Evolutionary conservation across 1,140 invertebrate genomes (phyloP), one percentile per base, ranked within the genome.

Genomic region (Gryon sp.): DNA sequence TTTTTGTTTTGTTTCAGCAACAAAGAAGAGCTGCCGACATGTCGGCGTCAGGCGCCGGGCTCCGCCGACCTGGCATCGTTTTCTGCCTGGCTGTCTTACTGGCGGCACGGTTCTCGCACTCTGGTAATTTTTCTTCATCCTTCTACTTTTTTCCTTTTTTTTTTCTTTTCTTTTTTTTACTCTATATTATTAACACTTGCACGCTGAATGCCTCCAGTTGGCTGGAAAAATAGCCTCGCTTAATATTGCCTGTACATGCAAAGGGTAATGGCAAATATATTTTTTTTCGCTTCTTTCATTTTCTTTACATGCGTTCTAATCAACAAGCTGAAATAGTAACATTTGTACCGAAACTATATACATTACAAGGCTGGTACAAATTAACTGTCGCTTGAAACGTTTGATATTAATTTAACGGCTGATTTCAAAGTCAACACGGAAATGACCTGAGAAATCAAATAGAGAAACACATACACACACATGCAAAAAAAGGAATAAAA

Each of bases 11-110:
- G 53, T 87, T 88, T 46, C 81, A 88, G 87, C 34, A 82, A 80
- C 82, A 82, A 79, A 76, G 76, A 83, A 84, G 68, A 80, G 81
- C 79, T 66, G 82, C 82, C 86, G 86, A 85, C 78, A 87, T 88
- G 87, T 84, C 85, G 86, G 84, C 85, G 82, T 82, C 84, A 82
- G 84, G 80, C 77, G 81, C 85, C 84, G 86, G 84, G 85, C 81
- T 83, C 40, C 82, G 80, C 83, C 85, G 83, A 86, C 82, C 86
- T 85, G 86, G 86, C 76, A 83, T 87, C 65, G 81, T 84, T 62
- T 70, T 89, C 46, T 84, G 80, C 70, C 76, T 89, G 78, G 79
- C 80, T 66, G 72, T 88, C 68, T 60, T 88, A 53, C 57, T 87
- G 40, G 78, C 80, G 57, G 76, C 79, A 50, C 83, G 77, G 55